Conservation (phyloP, 2,888 invertebrate genomes). For the Pelosia muscerda region DNA sequence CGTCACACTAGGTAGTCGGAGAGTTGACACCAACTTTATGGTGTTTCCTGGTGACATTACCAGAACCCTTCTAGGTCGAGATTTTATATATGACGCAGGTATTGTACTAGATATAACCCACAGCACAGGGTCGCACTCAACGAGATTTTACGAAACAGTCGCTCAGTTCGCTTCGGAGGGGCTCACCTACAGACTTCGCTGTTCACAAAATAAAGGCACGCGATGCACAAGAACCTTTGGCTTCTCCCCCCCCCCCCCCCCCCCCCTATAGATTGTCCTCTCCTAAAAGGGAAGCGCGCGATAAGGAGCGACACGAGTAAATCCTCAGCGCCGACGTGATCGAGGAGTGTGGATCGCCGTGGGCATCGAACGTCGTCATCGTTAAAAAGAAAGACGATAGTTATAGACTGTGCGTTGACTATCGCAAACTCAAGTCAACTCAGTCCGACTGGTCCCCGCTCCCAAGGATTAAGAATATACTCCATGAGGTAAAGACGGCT, state of each 20-base stretch:
- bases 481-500: slow-evolving; percentile 43
- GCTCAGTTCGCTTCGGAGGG: background rate
- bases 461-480: slow-evolving; percentile 42
- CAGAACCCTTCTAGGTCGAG: background rate
- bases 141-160: background rate
- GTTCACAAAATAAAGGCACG: slow-evolving; percentile 41
- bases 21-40: background rate
- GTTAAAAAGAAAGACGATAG: slow-evolving; percentile 39
- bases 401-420: slow-evolving; percentile 52
- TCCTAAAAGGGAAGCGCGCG: slow-evolving; percentile 42
- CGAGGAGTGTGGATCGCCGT: slow-evolving; percentile 45
- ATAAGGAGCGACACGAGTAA: slow-evolving; percentile 49
- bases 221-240: slow-evolving; percentile 45
- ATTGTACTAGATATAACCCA: background rate
- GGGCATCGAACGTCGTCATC: slow-evolving; percentile 31
- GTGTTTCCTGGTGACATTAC: background rate
- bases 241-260: slow-evolving; percentile 54
- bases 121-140: background rate
- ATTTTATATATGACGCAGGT: background rate
- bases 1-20: background rate
- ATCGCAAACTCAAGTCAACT: slow-evolving; percentile 54
- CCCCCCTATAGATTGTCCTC: slow-evolving; percentile 61
- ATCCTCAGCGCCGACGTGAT: slow-evolving; percentile 50
- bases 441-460: slow-evolving; percentile 41
- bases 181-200: slow-evolving; percentile 15